Conservation (phyloP, 2,113 vertebrate species). For the Taurulus bubalis region DNA sequence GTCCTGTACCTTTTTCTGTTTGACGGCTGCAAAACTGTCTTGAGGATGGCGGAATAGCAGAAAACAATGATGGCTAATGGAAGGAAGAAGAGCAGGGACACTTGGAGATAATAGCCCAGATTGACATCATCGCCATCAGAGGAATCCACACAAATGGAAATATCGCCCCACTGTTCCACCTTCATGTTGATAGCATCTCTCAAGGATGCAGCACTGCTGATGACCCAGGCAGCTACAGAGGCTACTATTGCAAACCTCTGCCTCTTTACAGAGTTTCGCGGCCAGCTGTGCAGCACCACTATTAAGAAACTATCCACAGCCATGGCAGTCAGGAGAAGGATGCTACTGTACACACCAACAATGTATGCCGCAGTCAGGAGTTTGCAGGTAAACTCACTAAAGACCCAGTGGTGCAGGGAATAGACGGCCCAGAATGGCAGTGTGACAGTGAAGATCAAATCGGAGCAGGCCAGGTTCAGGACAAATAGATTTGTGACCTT, state of each 20-base stretch:
- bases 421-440: conserved; percentile 84
- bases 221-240: conserved; percentile 74
- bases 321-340: conserved; percentile 85
- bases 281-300: conserved; percentile 77
- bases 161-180: rapidly evolving
- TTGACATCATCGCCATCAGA: background rate
- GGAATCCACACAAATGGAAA: background rate
- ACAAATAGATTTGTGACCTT: conserved; percentile 83
- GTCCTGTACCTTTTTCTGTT: conserved; percentile 74
- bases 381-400: conserved; percentile 78
- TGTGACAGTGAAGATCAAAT: conserved; percentile 82
- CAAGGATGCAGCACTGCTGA: conserved; percentile 73
- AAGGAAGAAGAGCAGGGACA: conserved; percentile 78
- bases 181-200: conserved; percentile 65
- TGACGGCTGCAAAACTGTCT: conserved; percentile 67
- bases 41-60: conserved; percentile 83
- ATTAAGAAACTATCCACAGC: conserved; percentile 83
- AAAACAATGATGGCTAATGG: conserved; percentile 80
- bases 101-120: conserved; percentile 75
- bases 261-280: conserved; percentile 40
- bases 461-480: conserved; percentile 83
- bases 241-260: conserved; percentile 52
- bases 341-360: conserved; percentile 80
- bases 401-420: conserved; percentile 77
- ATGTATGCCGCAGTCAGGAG: conserved; percentile 73